Evolutionary conservation across 2,888 invertebrate species (phyloP).

Genomic region (Macrostomum cliftonense): DNA sequence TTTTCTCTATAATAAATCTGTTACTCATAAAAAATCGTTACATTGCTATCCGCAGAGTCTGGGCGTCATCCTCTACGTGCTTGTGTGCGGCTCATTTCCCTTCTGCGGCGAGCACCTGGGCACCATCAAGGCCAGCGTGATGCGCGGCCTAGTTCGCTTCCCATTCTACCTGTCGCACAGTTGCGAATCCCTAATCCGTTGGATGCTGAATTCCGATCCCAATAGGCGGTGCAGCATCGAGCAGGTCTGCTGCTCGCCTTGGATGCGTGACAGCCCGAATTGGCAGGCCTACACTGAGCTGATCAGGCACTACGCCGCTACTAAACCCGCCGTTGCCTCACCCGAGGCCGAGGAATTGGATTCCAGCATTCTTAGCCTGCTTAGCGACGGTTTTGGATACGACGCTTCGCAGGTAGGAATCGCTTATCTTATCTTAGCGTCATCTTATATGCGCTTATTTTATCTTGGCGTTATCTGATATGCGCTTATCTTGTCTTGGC

Average conservation of each 20-base stretch:
- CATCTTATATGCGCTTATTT: too few relatives aligned
- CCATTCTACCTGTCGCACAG: constrained; percentile 95
- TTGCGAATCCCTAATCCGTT: constrained; percentile 78
- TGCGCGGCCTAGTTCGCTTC: constrained; percentile 79
- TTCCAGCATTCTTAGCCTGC: too few relatives aligned
- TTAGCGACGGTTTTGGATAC: too few relatives aligned
- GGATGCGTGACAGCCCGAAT: background rate
- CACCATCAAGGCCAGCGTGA: constrained; percentile 63
- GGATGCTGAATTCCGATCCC: constrained; percentile 83
- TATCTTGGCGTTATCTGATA: too few relatives aligned
- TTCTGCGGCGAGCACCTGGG: constrained; percentile 85
- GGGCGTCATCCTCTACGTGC: constrained; percentile 82
- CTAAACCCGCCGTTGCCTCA: background rate
- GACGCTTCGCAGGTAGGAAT: too few relatives aligned
- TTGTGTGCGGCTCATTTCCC: constrained; percentile 83
- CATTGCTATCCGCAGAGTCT: constrained; percentile 55
- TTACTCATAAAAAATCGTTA: background rate
- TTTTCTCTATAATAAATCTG: background rate
- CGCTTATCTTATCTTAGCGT: too few relatives aligned
- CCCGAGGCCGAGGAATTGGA: too few relatives aligned
- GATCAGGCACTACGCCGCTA: background rate
- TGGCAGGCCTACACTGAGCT: background rate
- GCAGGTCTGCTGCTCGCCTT: constrained; percentile 49
- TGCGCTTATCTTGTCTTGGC: too few relatives aligned
- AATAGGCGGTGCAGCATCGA: constrained; percentile 70